phyloP scores from a whole-genome alignment of 1,140 invertebrate species.

The Diorhabda elongata region DNA sequence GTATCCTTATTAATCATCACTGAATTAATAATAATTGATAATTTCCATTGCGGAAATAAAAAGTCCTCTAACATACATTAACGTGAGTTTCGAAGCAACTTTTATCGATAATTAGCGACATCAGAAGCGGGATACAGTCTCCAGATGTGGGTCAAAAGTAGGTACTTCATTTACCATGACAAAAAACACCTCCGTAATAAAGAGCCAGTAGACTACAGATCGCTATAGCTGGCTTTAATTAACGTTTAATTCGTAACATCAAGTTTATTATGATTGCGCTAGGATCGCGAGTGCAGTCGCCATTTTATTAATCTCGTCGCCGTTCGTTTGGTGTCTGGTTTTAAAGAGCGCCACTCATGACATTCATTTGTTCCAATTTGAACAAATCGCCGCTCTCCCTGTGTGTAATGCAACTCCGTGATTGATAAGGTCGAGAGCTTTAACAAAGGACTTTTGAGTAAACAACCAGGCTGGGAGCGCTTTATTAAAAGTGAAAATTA shows the following conservation, averaged over 20 bases:
- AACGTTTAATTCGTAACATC: constrained; percentile 1
- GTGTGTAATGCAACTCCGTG: background rate
- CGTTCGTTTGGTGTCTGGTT: background rate
- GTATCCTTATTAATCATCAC: too few relatives aligned
- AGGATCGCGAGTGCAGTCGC: background rate
- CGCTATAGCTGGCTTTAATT: background rate
- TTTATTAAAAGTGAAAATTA: background rate
- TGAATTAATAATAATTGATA: too few relatives aligned
- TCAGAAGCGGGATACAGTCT: background rate
- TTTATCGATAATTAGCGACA: too few relatives aligned
- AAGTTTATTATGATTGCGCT: constrained; percentile 2
- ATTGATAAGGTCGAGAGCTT: background rate
- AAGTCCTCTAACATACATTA: too few relatives aligned
- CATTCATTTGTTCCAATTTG: constrained; percentile 1
- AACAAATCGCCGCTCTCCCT: constrained; percentile 1
- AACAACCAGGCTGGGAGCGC: background rate
- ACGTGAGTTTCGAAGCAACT: too few relatives aligned
- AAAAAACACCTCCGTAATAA: background rate
- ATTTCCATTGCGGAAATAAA: too few relatives aligned
- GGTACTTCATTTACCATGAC: background rate
- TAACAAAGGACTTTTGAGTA: background rate
- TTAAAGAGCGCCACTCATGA: constrained; percentile 1
- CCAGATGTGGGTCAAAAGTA: background rate
- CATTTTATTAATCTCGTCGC: background rate
- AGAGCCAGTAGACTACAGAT: background rate